A percentile compares a stretch with the other conserved stretches of the same genome.
These are phyloP conservation scores for Murina feae DNA, from an alignment of 2,113 vertebrate genomes.

Conservation along the genomic window DNA sequence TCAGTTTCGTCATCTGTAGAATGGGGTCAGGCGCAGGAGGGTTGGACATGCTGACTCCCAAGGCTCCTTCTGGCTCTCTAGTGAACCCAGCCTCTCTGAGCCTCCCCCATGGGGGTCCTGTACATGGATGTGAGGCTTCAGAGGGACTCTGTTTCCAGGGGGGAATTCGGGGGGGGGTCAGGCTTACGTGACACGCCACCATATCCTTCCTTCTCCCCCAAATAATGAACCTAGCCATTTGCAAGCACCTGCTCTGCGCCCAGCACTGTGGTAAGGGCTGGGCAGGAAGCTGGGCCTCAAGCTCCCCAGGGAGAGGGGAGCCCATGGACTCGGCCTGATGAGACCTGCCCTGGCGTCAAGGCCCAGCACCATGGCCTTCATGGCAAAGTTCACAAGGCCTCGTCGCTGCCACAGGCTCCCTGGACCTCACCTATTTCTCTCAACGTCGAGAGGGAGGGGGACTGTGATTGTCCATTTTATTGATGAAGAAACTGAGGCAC, in stretches of 20 bases:
- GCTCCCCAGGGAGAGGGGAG: neutral
- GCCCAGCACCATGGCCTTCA: neutral
- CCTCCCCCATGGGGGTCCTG: accelerated
- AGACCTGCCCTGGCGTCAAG: neutral
- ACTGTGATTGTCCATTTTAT: neutral
- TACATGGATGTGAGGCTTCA: neutral
- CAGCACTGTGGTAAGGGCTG: neutral
- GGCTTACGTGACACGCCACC: neutral
- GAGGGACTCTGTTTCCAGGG: neutral
- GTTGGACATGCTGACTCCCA: neutral
- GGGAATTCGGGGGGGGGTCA: neutral
- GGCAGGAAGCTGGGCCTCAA: neutral
- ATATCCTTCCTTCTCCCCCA: neutral
- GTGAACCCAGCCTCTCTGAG: neutral
- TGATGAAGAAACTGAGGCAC: neutral
- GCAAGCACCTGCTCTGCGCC: neutral
- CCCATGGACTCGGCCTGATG: neutral
- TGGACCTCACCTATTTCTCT: neutral
- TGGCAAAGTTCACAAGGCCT: neutral
- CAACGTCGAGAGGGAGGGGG: neutral
- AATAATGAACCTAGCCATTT: neutral
- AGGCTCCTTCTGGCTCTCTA: neutral
- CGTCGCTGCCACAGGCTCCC: accelerated
- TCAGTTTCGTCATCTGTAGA: neutral
- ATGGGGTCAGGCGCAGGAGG: neutral